Base-by-base conservation (phyloP, 2,113 vertebrate species). In the Serinus canaria region DNA sequence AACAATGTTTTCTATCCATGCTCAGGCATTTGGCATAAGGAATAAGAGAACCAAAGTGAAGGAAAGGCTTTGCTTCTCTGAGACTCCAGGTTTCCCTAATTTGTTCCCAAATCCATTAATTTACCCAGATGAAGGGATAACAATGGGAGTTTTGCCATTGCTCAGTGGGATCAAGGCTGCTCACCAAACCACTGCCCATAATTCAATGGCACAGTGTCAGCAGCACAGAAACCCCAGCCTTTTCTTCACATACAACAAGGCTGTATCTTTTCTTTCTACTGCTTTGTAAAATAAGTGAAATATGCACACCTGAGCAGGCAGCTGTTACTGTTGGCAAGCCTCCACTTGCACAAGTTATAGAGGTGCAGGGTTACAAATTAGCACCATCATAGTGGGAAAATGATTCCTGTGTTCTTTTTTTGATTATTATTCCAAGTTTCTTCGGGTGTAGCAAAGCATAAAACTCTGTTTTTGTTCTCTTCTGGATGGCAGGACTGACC, bases 401-500 rank as follows among this genome's bases (percentile, higher is more conserved):
- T 19, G 25, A 6, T 52, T 27, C 16, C 55, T 33, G n/a, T 76
- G 13, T 15, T 44, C 33, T 12, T 24, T 17, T 44, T 44, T 22
- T 35, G 11, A 43, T 93, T 46, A 19, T 35, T 18, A 50, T 90
- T 58, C 13, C 27, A 59, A 78, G 52, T 33, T 84, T 93, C 46
- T 73, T 23, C 28, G 72, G 69, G 55, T 19, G 15, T 69, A 90
- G 47, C 75, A 52, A 72, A 91, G 55, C 35, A 53, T 69, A 76
- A 87, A 81, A 33, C 70, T 63, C 22, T 49, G 37, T 82, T 35
- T 85, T 86, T 94, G 39, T n/a, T 91, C 89, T 90, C 44, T 93
- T 70, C 70, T 82, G 68, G 49, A 69, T 86, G 75, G 83, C 74
- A 92, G 75, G 64, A 63, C 58, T 95, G 94, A 97, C 95, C 95